phyloP scores from a whole-genome alignment of 2,113 vertebrate genomes.

The Anoplopoma fimbria region DNA sequence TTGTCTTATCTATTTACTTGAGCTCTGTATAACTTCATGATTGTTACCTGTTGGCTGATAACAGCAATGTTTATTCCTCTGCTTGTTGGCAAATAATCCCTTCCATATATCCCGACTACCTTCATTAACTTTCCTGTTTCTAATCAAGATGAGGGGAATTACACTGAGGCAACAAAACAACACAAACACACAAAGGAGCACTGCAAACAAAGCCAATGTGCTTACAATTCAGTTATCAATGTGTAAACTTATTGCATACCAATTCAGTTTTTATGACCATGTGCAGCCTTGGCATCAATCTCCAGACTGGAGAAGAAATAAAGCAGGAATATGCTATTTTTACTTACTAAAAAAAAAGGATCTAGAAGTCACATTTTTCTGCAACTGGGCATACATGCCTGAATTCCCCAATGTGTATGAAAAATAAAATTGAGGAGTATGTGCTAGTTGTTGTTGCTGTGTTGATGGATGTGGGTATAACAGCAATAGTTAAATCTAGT shows the following conservation, averaged over 20 bases:
- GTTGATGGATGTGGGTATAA: slow-evolving; percentile 1
- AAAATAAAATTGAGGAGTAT: neutral
- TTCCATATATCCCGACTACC: slow-evolving; percentile 26
- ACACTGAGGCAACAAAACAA: slow-evolving; percentile 44
- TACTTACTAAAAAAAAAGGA: neutral
- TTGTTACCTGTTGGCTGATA: slow-evolving; percentile 50
- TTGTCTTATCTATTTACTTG: neutral
- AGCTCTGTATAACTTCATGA: neutral
- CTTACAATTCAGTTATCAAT: slow-evolving; percentile 17
- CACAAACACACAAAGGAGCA: slow-evolving; percentile 47
- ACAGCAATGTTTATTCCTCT: slow-evolving; percentile 37
- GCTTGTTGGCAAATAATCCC: slow-evolving; percentile 45
- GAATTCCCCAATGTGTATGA: slow-evolving; percentile 1
- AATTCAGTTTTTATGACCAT: slow-evolving; percentile 22
- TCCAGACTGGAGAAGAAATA: neutral
- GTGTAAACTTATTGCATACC: slow-evolving; percentile 29
- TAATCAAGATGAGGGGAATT: slow-evolving; percentile 63
- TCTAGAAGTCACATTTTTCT: neutral
- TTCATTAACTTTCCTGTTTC: slow-evolving; percentile 61
- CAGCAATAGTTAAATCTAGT: neutral
- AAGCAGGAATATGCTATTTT: neutral
- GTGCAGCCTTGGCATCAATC: neutral
- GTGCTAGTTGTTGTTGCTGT: slow-evolving; percentile 5
- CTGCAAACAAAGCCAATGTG: slow-evolving; percentile 29
- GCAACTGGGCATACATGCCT: neutral